Base-by-base conservation (phyloP, 2,113 vertebrate genomes). In the Manacus vitellinus region DNA sequence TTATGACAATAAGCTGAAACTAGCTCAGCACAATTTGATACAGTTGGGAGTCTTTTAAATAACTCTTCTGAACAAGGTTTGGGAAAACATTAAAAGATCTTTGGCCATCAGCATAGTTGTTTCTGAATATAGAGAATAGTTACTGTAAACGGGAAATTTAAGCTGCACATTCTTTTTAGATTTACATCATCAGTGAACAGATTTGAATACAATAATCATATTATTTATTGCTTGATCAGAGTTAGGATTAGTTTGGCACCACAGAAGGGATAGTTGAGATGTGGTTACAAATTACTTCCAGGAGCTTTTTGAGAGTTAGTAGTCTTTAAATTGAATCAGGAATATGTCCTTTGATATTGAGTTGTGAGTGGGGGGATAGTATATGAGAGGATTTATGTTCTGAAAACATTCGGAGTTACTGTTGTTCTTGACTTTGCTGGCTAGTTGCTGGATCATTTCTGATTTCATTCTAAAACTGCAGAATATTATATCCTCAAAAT, bases 141-240 rank as follows among this genome's bases (percentile, higher is more conserved):
- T 79, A 78, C 63, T 90, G 49, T 74, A 92, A 96, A 78, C 0
- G 9, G 46, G 52, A 70, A 66, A 83, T 78, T 80, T 89, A 80
- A 89, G 58, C 30, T 93, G 44, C 19, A 90, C 72, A 89, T 95
- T 85, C 30, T 84, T 87, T 88, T 84, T 85, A 90, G 65, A 71
- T 73, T 93, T 39, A 54, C 52, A 62, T 96, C 83, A 94, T 81
- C 51, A 71, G 52, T 86, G 89, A 66, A 91, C 86, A 74, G 30
- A 92, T 89, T 46, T 78, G 82, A 89, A 67, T 55, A 90, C 72
- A 83, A 37, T 89, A 88, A 92, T 78, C 67, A 43, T 87, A 61
- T 92, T 94, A 73, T 67, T 63, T 91, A 70, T 91, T 82, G 58
- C 73, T 90, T 62, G 79, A 31, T 75, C 59, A 89, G 92, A 97